These are phyloP conservation scores for Hirtodrosophila cameraria DNA, from an alignment of 2,888 invertebrate genomes.

Conservation along the genomic window DNA sequence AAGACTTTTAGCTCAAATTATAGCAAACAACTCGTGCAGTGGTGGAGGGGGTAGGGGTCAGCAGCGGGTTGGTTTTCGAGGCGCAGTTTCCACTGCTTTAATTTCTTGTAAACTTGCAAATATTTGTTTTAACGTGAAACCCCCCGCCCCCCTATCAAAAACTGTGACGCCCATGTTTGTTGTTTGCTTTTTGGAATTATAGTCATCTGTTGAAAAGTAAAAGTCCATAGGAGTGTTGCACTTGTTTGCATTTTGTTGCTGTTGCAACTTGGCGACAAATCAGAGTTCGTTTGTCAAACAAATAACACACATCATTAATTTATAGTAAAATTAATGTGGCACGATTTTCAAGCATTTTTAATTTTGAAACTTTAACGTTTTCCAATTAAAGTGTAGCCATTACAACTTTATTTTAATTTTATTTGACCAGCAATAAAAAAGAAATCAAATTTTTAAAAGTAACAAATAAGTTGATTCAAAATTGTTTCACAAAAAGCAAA, in stretches of 20 bases:
- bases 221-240: slow-evolving; percentile 18
- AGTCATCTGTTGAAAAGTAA: slow-evolving; percentile 54
- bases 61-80: not conserved
- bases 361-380: no score
- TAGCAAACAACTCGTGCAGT: slow-evolving; percentile 22
- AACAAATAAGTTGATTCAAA: no score
- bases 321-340: not conserved
- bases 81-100: slow-evolving; percentile 22
- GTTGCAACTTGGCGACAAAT: slow-evolving; percentile 8
- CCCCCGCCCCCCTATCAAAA: not conserved
- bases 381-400: no score
- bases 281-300: not conserved
- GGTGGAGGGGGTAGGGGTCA: not conserved
- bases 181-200: slow-evolving; percentile 37
- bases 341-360: no score
- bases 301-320: not conserved
- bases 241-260: slow-evolving; percentile 1
- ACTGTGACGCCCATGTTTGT: slow-evolving; percentile 20
- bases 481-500: no score
- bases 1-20: slow-evolving; percentile 68
- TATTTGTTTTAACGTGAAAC: slow-evolving; percentile 46
- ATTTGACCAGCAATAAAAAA: no score
- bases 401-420: no score
- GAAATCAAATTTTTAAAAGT: no score
- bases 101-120: slow-evolving; percentile 55